Conservation (phyloP, 2,888 invertebrate species). For the Sepioteuthis lessoniana region DNA sequence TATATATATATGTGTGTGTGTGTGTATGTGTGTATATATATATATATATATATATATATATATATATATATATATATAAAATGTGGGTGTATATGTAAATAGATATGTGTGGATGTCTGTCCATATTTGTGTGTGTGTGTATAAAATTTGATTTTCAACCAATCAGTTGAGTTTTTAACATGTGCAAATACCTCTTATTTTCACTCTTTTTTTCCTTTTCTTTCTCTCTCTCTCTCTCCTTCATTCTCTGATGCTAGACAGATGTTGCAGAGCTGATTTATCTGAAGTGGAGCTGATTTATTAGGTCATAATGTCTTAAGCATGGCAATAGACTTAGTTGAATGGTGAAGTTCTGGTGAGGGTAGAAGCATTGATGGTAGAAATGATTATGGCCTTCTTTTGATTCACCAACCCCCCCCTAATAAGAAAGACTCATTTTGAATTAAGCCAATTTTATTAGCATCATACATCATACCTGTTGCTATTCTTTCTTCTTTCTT, state of each 20-base stretch:
- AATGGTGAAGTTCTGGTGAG: not conserved
- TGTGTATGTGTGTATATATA: too few species aligned
- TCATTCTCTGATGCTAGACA: not conserved
- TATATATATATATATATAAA: too few species aligned
- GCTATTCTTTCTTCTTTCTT: not conserved
- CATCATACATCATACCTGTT: not conserved
- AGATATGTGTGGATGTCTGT: too few species aligned
- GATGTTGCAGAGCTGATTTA: conserved; percentile 6
- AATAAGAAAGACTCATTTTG: not conserved
- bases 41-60: too few species aligned
- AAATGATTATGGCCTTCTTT: not conserved
- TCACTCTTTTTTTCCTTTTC: not conserved
- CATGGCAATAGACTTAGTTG: not conserved
- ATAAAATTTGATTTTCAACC: too few species aligned
- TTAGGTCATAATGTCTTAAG: conserved; percentile 9
- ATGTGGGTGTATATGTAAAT: too few species aligned
- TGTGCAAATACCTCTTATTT: not conserved
- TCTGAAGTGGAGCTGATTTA: not conserved
- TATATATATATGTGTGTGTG: too few species aligned
- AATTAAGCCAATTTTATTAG: not conserved
- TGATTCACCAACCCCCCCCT: not conserved
- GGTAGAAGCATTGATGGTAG: not conserved
- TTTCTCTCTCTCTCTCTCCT: not conserved
- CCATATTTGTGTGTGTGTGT: too few species aligned
- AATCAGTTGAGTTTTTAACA: too few species aligned